Conservation (phyloP, 2,113 vertebrate species). For the Ictalurus furcatus region DNA sequence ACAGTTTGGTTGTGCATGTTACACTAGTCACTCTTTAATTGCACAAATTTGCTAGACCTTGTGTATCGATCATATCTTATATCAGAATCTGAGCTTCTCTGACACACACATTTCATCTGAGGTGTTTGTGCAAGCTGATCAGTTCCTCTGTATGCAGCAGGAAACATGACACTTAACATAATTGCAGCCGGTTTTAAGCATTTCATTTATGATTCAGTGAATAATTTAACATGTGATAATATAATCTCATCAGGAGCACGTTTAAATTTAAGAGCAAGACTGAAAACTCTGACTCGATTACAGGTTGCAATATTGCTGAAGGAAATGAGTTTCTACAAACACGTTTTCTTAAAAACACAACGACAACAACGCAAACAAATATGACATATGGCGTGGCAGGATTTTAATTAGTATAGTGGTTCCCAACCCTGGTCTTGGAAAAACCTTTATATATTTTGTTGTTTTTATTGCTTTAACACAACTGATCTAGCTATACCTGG, state of each 20-base stretch:
- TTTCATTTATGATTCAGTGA: conserved; percentile 20
- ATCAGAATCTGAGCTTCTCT: not conserved
- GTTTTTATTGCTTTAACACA: not conserved
- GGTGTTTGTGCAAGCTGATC: conserved; percentile 10
- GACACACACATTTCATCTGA: not conserved
- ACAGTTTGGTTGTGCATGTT: not conserved
- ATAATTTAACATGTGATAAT: conserved; percentile 6
- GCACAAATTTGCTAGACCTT: not conserved
- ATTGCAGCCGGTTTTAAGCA: conserved; percentile 1
- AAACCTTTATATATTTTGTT: not conserved
- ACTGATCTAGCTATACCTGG: not conserved
- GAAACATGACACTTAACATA: conserved; percentile 18
- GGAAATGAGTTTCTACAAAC: not conserved
- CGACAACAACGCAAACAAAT: not conserved
- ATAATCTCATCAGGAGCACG: not conserved
- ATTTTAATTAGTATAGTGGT: not conserved
- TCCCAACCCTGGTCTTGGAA: not conserved
- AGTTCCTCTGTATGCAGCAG: not conserved
- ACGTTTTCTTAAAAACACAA: not conserved
- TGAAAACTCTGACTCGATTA: conserved; percentile 3
- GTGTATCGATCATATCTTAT: not conserved
- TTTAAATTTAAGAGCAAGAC: not conserved
- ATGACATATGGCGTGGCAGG: not conserved
- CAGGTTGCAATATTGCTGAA: not conserved
- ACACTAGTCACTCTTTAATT: not conserved